Evolutionary conservation across 2,113 vertebrate species (phyloP).

Genomic region (Pluvianellus socialis): DNA sequence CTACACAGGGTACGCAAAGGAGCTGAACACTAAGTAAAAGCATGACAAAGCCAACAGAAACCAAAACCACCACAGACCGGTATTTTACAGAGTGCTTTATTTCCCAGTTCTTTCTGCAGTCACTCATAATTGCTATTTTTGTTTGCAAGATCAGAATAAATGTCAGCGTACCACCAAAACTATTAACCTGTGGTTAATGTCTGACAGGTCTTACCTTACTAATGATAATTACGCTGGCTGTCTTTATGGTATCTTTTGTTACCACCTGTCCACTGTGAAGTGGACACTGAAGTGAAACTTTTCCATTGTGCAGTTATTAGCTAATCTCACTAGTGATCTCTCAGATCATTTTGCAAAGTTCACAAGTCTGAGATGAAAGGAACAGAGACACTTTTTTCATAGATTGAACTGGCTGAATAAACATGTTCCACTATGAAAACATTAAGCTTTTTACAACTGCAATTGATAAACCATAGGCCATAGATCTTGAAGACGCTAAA

Average conservation of each 20-base stretch:
- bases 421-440: neutral
- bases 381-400: neutral
- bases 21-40: neutral
- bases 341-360: slow-evolving; percentile 61
- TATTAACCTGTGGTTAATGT: neutral
- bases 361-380: slow-evolving; percentile 53
- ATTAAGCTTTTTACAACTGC: neutral
- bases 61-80: neutral
- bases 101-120: neutral
- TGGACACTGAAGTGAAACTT: too few relatives aligned
- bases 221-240: slow-evolving; percentile 56
- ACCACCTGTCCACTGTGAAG: slow-evolving; percentile 56
- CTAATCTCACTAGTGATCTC: slow-evolving; percentile 57
- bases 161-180: neutral
- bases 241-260: slow-evolving; percentile 48
- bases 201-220: slow-evolving; percentile 57
- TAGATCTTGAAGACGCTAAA: neutral
- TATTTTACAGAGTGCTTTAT: neutral
- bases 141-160: neutral
- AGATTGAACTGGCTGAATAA: neutral
- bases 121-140: neutral
- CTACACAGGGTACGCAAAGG: neutral
- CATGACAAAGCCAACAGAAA: neutral
- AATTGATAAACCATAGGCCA: neutral
- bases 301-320: slow-evolving; percentile 59